phyloP scores from a whole-genome alignment of 2,113 vertebrate species.

The Terrapene triunguis region DNA sequence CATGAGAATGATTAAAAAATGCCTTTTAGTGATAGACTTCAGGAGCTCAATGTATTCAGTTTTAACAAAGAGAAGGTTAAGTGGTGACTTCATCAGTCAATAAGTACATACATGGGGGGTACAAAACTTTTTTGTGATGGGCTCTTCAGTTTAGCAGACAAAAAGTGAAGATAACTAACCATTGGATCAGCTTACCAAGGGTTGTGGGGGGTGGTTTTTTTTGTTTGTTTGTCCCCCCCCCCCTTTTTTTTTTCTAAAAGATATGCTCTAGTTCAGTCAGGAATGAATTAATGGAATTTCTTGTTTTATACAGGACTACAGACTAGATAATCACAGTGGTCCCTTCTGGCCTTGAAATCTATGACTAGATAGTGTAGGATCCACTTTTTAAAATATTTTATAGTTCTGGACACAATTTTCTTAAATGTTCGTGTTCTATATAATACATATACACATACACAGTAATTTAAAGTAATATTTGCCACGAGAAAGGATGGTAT shows the following conservation, averaged over 20 bases:
- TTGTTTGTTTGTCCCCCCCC: neutral
- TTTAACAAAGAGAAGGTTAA: neutral
- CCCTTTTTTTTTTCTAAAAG: neutral
- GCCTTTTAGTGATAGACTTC: neutral
- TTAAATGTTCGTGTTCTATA: neutral
- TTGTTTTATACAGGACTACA: neutral
- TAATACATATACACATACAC: neutral
- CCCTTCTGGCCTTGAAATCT: neutral
- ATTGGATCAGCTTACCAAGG: neutral
- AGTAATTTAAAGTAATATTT: neutral
- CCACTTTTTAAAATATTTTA: neutral
- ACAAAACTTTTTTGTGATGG: too few species aligned
- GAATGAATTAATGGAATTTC: neutral
- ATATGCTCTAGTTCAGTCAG: neutral
- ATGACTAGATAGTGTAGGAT: neutral
- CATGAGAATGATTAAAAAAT: neutral
- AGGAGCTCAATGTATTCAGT: neutral
- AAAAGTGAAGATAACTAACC: neutral
- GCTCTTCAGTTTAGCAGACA: neutral
- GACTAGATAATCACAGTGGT: neutral
- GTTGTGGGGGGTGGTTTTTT: too few species aligned
- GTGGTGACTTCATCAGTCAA: neutral
- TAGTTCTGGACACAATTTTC: neutral
- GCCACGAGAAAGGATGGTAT: neutral
- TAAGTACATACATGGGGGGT: too few species aligned